Evolutionary conservation across 2,888 invertebrate species (phyloP).

Genomic region (Laspeyria flexula): DNA sequence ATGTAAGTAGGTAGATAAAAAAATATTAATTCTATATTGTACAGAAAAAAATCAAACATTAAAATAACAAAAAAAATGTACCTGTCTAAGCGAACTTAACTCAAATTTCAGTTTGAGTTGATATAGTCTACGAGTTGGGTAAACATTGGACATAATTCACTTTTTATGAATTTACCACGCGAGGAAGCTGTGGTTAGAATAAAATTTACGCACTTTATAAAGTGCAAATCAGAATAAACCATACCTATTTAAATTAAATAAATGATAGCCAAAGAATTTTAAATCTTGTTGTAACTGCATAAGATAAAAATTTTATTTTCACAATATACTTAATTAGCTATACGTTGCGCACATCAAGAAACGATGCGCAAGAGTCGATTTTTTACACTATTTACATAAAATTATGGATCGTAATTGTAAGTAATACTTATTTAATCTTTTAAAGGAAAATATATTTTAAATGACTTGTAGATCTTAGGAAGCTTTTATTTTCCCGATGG

Average conservation of each 20-base stretch:
- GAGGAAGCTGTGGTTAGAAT: no score
- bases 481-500: not conserved
- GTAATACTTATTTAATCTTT: constrained; percentile 37
- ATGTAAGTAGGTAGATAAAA: no score
- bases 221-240: constrained; percentile 15
- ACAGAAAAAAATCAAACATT: no score
- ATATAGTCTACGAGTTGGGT: no score
- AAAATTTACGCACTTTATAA: no score
- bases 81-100: no score
- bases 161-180: no score
- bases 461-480: not conserved
- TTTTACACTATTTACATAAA: constrained; percentile 41
- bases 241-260: constrained; percentile 2
- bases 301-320: constrained; percentile 1
- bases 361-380: constrained; percentile 33
- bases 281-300: not conserved
- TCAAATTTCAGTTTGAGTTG: no score
- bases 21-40: no score
- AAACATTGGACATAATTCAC: no score
- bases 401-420: constrained; percentile 36
- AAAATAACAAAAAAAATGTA: no score
- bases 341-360: constrained; percentile 7
- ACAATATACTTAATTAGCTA: constrained; percentile 18
- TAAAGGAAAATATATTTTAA: constrained; percentile 22
- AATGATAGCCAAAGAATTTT: not conserved